Evolutionary conservation across 2,888 invertebrate species (phyloP).

Genomic region (Crioceris asparagi): DNA sequence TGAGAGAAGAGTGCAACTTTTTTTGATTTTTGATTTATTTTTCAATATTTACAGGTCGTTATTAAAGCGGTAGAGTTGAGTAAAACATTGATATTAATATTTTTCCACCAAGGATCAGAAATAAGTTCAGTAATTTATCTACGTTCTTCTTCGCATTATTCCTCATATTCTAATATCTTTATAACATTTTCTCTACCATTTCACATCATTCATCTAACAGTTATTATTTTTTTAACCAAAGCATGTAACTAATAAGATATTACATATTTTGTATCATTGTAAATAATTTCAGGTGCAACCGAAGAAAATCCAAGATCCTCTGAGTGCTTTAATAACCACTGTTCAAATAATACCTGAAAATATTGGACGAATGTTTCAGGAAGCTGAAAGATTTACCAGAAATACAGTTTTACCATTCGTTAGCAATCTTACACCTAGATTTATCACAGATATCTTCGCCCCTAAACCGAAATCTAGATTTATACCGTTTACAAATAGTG

Average conservation of each 20-base stretch:
- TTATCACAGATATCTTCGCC: conserved; percentile 16
- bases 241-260: background rate
- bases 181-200: background rate
- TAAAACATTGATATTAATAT: too few species aligned
- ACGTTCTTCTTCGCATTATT: too few species aligned
- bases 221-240: background rate
- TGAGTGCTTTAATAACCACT: conserved; percentile 17
- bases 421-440: conserved; percentile 17
- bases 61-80: too few species aligned
- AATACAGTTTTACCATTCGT: conserved; percentile 20
- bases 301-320: conserved; percentile 8
- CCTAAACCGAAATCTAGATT: conserved; percentile 9
- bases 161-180: too few species aligned
- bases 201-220: background rate
- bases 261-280: background rate
- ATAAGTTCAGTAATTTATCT: too few species aligned
- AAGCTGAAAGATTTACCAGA: conserved; percentile 21
- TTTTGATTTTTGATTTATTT: too few species aligned
- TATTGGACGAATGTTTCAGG: conserved; percentile 17
- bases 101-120: too few species aligned
- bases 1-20: too few species aligned
- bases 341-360: conserved; percentile 20
- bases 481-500: conserved; percentile 13
- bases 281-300: conserved; percentile 12
- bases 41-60: too few species aligned